Percentiles rank a stretch among this genome's conserved stretches.
Conservation (phyloP, 2,888 invertebrate genomes). For the Eristalinus sepulchralis region DNA sequence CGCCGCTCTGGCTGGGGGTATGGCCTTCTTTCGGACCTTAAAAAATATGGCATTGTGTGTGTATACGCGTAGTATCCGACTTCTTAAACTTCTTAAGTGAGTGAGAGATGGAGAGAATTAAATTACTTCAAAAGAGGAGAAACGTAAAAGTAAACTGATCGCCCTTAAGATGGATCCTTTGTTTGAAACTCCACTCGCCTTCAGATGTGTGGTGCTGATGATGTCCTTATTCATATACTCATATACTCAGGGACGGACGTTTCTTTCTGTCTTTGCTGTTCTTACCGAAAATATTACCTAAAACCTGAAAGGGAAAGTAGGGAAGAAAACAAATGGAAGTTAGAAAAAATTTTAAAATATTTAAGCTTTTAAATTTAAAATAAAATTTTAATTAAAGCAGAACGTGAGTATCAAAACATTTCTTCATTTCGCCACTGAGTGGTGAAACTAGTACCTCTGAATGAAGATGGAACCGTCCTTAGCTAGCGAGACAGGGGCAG, state of each 20-base stretch:
- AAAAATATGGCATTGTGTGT: conserved; percentile 57
- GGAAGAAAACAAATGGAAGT: background rate
- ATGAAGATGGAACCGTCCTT: no score
- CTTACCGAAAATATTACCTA: conserved; percentile 90
- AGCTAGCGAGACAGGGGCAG: no score
- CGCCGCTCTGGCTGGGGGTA: background rate
- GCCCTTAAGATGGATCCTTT: conserved; percentile 51
- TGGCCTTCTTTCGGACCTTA: conserved; percentile 4
- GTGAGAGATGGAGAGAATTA: background rate
- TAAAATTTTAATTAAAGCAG: no score
- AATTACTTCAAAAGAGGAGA: background rate
- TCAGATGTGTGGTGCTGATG: conserved; percentile 25
- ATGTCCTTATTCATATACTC: conserved; percentile 75
- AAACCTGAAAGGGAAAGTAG: conserved; percentile 80
- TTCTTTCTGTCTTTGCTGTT: conserved; percentile 90
- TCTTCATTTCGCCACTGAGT: no score
- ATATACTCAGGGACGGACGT: conserved; percentile 89
- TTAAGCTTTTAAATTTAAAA: background rate
- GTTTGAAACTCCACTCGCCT: conserved; percentile 29
- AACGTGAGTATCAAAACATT: no score
- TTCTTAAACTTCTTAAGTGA: background rate
- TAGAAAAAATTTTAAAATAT: background rate
- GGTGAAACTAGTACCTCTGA: no score
- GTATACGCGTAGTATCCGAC: conserved; percentile 36
- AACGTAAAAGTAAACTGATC: background rate